A percentile compares a stretch with the other conserved stretches of the same genome.
Evolutionary conservation across 2,888 invertebrate genomes (phyloP).

Genomic region (Agonopterix heracliana): DNA sequence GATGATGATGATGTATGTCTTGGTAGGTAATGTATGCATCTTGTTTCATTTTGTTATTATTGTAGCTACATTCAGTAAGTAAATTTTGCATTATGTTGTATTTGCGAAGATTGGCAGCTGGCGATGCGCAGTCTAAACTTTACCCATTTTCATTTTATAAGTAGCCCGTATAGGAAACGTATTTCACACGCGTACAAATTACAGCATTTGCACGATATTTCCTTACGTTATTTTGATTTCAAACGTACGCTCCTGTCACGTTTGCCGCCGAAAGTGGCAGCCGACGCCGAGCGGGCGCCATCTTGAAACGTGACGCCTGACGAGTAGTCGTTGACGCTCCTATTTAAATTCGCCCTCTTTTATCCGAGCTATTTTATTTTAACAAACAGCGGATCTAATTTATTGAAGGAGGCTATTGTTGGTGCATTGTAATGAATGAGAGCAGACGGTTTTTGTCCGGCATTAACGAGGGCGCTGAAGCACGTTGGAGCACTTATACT

Average conservation of each 20-base stretch:
- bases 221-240: slow-evolving; percentile 29
- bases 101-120: too few species aligned
- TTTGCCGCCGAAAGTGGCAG: slow-evolving; percentile 56
- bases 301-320: slow-evolving; percentile 57
- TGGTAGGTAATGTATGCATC: too few species aligned
- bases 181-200: too few species aligned
- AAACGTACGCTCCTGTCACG: slow-evolving; percentile 47
- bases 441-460: slow-evolving; percentile 28
- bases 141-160: too few species aligned
- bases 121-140: too few species aligned
- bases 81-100: too few species aligned
- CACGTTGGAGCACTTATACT: slow-evolving; percentile 5
- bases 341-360: slow-evolving; percentile 61
- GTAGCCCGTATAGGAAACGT: too few species aligned
- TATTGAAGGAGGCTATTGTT: slow-evolving; percentile 48
- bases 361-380: slow-evolving; percentile 50
- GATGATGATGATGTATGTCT: too few species aligned
- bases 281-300: slow-evolving; percentile 41
- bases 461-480: slow-evolving; percentile 16
- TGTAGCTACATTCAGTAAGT: too few species aligned
- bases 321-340: slow-evolving; percentile 46
- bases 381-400: slow-evolving; percentile 45
- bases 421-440: slow-evolving; percentile 34
- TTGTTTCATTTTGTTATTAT: too few species aligned
- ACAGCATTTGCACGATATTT: background rate